Conservation (phyloP, 2,888 invertebrate species). For the Rhamphomyia laevipes region DNA sequence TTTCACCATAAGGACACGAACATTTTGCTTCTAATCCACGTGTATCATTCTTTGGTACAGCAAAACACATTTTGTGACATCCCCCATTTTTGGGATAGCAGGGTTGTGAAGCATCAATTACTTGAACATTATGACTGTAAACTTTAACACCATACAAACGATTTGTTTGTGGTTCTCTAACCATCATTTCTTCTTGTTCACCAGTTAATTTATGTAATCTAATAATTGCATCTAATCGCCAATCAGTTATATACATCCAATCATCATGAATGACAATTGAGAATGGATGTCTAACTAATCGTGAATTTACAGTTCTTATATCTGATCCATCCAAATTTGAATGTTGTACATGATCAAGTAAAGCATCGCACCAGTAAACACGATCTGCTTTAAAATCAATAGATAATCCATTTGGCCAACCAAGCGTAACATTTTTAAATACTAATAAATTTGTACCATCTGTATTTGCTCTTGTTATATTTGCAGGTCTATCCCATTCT, state of each 20-base stretch:
- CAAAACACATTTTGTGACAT: slow-evolving; percentile 93
- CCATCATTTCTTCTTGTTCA: slow-evolving; percentile 73
- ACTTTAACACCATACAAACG: slow-evolving; percentile 85
- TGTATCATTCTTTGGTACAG: slow-evolving; percentile 52
- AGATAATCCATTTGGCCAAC: slow-evolving; percentile 95
- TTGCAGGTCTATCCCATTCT: slow-evolving; percentile 93
- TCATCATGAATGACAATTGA: slow-evolving; percentile 82
- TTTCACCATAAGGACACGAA: slow-evolving; percentile 89
- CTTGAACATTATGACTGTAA: slow-evolving; percentile 65
- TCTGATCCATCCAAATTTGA: slow-evolving; percentile 83
- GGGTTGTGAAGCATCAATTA: slow-evolving; percentile 60
- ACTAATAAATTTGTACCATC: slow-evolving; percentile 81
- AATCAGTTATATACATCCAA: slow-evolving; percentile 95
- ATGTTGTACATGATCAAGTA: slow-evolving; percentile 92
- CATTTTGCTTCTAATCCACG: slow-evolving; percentile 51
- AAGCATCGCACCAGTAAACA: slow-evolving; percentile 95
- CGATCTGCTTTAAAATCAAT: slow-evolving; percentile 82
- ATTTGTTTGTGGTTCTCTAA: slow-evolving; percentile 81
- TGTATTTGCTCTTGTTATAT: slow-evolving; percentile 83
- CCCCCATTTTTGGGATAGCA: slow-evolving; percentile 77
- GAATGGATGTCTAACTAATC: slow-evolving; percentile 79
- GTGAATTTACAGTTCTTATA: slow-evolving; percentile 77
- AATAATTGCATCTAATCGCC: slow-evolving; percentile 90
- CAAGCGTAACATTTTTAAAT: slow-evolving; percentile 81
- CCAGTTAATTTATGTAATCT: slow-evolving; percentile 81